These are phyloP conservation scores for Semnopithecus entellus DNA, from an alignment of 2,113 vertebrate genomes.

Conservation along the genomic window DNA sequence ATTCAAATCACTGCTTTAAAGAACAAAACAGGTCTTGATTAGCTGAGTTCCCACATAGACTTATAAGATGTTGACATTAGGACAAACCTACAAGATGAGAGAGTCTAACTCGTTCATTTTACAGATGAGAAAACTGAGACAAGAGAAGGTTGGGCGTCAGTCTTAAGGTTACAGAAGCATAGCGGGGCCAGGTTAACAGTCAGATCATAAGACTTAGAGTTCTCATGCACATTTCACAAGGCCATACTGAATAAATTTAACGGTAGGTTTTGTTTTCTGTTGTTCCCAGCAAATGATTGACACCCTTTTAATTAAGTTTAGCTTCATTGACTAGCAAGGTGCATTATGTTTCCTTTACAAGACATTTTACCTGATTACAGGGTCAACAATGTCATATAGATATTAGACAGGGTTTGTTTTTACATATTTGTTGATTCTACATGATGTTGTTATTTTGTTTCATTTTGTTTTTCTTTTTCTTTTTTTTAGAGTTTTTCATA, in stretches of 20 bases:
- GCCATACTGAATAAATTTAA: background rate
- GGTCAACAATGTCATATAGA: background rate
- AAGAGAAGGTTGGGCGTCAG: background rate
- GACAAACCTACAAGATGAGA: background rate
- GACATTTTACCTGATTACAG: background rate
- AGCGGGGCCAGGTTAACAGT: background rate
- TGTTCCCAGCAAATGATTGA: background rate
- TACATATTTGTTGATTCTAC: background rate
- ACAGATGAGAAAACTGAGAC: background rate
- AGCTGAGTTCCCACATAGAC: background rate
- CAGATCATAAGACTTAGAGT: background rate
- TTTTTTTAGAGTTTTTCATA: too few relatives aligned
- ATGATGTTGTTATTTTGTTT: background rate
- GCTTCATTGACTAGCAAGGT: background rate
- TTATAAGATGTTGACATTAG: background rate
- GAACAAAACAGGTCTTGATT: background rate
- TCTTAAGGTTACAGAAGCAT: background rate
- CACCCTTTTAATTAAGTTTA: background rate
- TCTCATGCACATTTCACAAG: background rate
- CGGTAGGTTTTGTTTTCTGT: background rate
- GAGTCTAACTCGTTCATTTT: background rate
- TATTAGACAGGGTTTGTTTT: background rate
- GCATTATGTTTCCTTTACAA: background rate
- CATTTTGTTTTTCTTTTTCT: background rate
- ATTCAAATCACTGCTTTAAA: background rate